Percentiles rank a stretch among this genome's conserved stretches.
Conservation (phyloP, 2,888 invertebrate genomes). For the Drosophila recens region DNA sequence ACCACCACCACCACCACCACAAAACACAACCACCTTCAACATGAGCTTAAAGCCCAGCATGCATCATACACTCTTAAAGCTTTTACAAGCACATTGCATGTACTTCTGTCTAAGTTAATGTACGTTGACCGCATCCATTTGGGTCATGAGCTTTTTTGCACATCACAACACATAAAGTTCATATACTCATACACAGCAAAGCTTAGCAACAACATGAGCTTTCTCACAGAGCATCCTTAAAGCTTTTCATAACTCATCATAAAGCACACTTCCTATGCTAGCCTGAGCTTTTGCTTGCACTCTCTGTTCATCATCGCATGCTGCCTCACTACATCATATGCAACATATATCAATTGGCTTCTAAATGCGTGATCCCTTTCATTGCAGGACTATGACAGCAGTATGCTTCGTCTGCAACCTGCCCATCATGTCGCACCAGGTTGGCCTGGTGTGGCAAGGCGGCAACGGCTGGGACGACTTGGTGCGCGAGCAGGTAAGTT, state of each 20-base stretch:
- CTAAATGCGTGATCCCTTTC: conserved; percentile 30
- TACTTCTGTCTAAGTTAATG: not conserved
- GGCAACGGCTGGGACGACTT: conserved; percentile 98
- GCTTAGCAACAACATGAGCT: conserved; percentile 1
- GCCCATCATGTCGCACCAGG: conserved; percentile 97
- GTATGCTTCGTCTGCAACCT: conserved; percentile 98
- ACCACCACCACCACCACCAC: conserved; percentile 25
- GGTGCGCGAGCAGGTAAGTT: conserved; percentile 90
- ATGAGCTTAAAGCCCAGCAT: conserved; percentile 29
- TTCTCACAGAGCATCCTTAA: not conserved
- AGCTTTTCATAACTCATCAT: not conserved
- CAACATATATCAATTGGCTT: not conserved
- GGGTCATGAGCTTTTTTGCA: conserved; percentile 11
- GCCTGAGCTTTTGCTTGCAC: conserved; percentile 8
- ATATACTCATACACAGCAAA: not conserved
- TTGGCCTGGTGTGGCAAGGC: conserved; percentile 96
- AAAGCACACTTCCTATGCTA: not conserved
- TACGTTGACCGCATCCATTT: conserved; percentile 12
- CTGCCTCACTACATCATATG: not conserved
- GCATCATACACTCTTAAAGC: conserved; percentile 12
- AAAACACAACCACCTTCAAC: not conserved
- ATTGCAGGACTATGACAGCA: conserved; percentile 95
- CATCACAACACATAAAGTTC: not conserved
- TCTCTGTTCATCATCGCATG: conserved; percentile 1
- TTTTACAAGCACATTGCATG: conserved; percentile 23